Base-by-base conservation (phyloP, 2,888 invertebrate genomes). In the Stenolophus ochropezus region DNA sequence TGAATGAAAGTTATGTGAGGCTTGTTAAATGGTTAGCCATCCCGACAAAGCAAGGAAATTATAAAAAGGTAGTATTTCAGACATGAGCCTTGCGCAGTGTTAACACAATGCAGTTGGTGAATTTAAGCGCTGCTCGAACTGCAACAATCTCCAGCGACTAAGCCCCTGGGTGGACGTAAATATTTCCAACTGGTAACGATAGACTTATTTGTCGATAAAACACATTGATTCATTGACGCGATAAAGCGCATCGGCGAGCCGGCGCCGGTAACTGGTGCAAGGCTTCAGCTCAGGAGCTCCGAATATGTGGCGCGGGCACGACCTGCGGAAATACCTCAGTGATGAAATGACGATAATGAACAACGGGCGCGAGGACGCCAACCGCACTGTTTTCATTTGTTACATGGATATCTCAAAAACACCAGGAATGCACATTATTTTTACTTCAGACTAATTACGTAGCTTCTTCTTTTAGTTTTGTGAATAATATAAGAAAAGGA, bases 181-280 rank as follows among this genome's bases (percentile, higher is more conserved):
- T 69, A 69, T 69, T 69, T 69, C 69, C 69, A 33, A 69, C 69
- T 69, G 69, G 69, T 69, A 69, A 69, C 69, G 69, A 69, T 69
- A 47, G 69, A 69, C 69, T 69, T 69, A 69, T 69, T 69, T 69
- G 69, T 69, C 69, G 69, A 69, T 69, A 69, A 69, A 69, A 69
- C 69, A 69, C 69, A 69, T 69, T 69, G 69, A 69, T 69, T 69
- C 69, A 69, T 69, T 69, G 69, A 20, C 42, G 69, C 69, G 69
- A 69, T 69, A 69, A 47, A 69, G 47, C 69, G 69, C 61, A 61
- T 61, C 61, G 61, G 56, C 21, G 61, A n/a, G 4, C 20, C 25
- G 25, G 21, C 16, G 4, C 20, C 25, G 25, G 21, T 53, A 61
- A 25, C 61, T 23, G 61, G 61, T 61, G 61, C 61, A 61, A 61